Evolutionary conservation across 2,113 vertebrate genomes (phyloP), one percentile per base, ranked within the genome.

Genomic region (Nematolebias whitei): DNA sequence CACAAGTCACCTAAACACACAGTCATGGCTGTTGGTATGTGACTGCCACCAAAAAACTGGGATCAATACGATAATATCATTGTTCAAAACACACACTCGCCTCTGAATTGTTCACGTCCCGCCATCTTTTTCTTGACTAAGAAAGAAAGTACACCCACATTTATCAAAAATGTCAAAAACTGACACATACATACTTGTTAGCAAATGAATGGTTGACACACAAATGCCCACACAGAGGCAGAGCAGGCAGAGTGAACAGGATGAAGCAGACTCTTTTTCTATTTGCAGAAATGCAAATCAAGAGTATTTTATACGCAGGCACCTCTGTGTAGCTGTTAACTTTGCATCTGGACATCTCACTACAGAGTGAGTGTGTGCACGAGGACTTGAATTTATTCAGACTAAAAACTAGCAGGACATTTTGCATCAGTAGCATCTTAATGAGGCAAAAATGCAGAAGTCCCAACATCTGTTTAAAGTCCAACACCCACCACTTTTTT

Each of bases 31-130:
- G 19, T 70, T 73, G 58, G 75, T 73, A 62, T 80, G 65, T 69
- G 72, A 74, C 77, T 83, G 84, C 72, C 71, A 78, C 60, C 66
- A 81, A 54, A 85, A 79, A 56, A 64, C 62, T 58, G 71, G 77
- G 79, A 90, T 89, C 87, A 86, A 89, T 90, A 86, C 67, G 61
- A 52, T 84, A 83, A 87, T 88, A 87, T 83, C 71, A 81, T 61
- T 70, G 80, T 87, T 85, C 74, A 76, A 66, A 63, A 43, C 43
- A 4, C 65, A 18, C n/a, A 44, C 39, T 56, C 52, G 54, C 38
- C 39, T 74, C 59, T 62, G 52, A 53, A 55, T 67, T 50, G 12
- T 67, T 62, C 52, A 58, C 38, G 70, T 68, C 54, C 67, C 52
- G 22, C 41, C 64, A 19, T 56, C 54, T 69, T 63, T 66, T 66